Evolutionary conservation across 2,888 invertebrate genomes (phyloP).

Genomic region (Parasteatoda lunata): DNA sequence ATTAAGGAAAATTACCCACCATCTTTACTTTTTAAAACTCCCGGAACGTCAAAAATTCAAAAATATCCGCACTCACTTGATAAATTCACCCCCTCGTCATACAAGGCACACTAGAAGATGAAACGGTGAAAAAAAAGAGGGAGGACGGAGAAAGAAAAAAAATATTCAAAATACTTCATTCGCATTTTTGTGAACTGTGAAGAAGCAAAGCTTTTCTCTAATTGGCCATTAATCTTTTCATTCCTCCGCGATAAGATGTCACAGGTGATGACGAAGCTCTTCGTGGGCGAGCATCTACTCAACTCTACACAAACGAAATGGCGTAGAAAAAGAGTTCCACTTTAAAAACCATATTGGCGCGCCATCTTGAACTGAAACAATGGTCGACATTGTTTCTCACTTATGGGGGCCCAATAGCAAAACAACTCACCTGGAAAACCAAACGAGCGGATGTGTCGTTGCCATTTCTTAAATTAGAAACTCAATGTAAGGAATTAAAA

Average conservation of each 20-base stretch:
- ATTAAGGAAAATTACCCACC: neutral
- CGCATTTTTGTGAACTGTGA: neutral
- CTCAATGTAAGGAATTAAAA: neutral
- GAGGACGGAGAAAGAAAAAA: neutral
- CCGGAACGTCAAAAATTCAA: neutral
- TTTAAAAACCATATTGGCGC: neutral
- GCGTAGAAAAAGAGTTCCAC: slow-evolving; percentile 6
- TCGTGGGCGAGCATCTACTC: slow-evolving; percentile 47
- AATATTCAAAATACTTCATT: neutral
- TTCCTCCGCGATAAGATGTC: slow-evolving; percentile 46
- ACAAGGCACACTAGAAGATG: neutral
- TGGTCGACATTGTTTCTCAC: slow-evolving; percentile 7
- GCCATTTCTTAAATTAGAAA: slow-evolving; percentile 17
- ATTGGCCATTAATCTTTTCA: slow-evolving; percentile 54
- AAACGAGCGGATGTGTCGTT: slow-evolving; percentile 11
- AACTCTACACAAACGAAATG: neutral
- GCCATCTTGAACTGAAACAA: slow-evolving; percentile 6
- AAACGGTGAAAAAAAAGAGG: neutral
- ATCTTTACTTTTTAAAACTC: neutral
- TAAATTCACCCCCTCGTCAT: neutral
- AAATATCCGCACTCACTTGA: neutral
- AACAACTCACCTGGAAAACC: slow-evolving; percentile 43
- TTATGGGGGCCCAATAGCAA: slow-evolving; percentile 20
- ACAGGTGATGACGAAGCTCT: slow-evolving; percentile 41
- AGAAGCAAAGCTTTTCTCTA: slow-evolving; percentile 13